A percentile compares a stretch with the other conserved stretches of the same genome.
Evolutionary conservation across 2,797 vertebrate species (phyloP).

Genomic region (Bovichtus variegatus): DNA sequence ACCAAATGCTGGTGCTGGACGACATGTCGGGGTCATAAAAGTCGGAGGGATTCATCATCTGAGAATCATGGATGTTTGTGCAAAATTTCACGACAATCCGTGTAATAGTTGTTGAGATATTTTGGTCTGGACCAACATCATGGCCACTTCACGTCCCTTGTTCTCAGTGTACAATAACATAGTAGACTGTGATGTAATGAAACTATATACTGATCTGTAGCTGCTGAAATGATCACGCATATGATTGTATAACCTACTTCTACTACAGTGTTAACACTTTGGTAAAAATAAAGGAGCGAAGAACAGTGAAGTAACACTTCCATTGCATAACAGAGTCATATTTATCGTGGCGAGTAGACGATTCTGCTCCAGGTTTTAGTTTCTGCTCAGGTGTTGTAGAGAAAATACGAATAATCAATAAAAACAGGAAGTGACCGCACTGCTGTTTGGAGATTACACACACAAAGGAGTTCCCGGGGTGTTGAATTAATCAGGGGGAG

Average conservation of each 20-base stretch:
- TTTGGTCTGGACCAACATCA: background rate
- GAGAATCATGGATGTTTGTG: background rate
- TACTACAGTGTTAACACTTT: conserved; percentile 44
- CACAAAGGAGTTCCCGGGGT: conserved; percentile 24
- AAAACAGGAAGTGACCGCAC: conserved; percentile 33
- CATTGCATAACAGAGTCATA: conserved; percentile 32
- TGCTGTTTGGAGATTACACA: conserved; percentile 18
- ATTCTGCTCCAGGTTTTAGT: conserved; percentile 15
- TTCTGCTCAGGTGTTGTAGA: conserved; percentile 30
- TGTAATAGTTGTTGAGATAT: too few relatives aligned
- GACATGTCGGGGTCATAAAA: too few relatives aligned
- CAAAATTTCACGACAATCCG: too few relatives aligned
- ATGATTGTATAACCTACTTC: conserved; percentile 58
- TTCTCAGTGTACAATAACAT: too few relatives aligned
- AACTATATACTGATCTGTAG: background rate
- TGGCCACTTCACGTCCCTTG: too few relatives aligned
- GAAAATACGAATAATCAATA: conserved; percentile 20
- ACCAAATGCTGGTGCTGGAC: too few relatives aligned
- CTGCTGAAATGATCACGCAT: conserved; percentile 20
- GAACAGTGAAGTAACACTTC: conserved; percentile 53
- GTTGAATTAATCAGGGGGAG: conserved; percentile 1
- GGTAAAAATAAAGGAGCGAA: conserved; percentile 60
- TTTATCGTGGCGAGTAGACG: conserved; percentile 1
- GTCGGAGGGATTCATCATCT: background rate
- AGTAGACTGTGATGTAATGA: too few relatives aligned